Evolutionary conservation across 2,113 vertebrate species (phyloP).

Genomic region (Sylvicapra grimmia): DNA sequence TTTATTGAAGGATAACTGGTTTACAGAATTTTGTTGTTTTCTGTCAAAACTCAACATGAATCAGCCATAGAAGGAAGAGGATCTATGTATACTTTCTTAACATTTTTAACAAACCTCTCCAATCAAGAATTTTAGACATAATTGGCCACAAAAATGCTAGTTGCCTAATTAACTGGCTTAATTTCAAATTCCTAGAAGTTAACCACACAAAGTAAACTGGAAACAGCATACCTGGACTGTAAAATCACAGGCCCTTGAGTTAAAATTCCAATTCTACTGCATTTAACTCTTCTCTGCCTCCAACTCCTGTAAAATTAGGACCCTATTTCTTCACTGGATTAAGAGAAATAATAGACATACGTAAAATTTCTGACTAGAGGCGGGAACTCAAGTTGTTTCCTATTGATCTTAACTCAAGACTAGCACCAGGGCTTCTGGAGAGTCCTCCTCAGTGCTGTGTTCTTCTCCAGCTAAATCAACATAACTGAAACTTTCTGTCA

Average conservation of each 20-base stretch:
- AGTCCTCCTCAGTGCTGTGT: neutral
- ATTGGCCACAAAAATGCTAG: neutral
- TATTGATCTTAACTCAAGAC: neutral
- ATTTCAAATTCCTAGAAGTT: neutral
- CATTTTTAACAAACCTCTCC: neutral
- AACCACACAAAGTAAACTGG: neutral
- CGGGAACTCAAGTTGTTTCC: neutral
- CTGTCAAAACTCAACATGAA: neutral
- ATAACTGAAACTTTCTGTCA: neutral
- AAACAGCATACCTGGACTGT: neutral
- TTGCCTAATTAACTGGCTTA: neutral
- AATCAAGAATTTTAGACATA: constrained; percentile 14
- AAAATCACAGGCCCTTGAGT: neutral
- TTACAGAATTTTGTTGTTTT: neutral
- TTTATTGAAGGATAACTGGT: neutral
- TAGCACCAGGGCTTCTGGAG: neutral
- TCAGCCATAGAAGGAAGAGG: neutral
- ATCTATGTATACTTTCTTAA: neutral
- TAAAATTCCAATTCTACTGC: constrained; percentile 24
- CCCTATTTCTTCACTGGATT: neutral
- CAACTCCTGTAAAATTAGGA: neutral
- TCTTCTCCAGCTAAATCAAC: neutral
- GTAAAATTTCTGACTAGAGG: neutral
- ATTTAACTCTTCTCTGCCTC: constrained; percentile 15
- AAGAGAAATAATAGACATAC: neutral